phyloP scores from a whole-genome alignment of 2,888 invertebrate genomes.

The Tridacna crocea region DNA sequence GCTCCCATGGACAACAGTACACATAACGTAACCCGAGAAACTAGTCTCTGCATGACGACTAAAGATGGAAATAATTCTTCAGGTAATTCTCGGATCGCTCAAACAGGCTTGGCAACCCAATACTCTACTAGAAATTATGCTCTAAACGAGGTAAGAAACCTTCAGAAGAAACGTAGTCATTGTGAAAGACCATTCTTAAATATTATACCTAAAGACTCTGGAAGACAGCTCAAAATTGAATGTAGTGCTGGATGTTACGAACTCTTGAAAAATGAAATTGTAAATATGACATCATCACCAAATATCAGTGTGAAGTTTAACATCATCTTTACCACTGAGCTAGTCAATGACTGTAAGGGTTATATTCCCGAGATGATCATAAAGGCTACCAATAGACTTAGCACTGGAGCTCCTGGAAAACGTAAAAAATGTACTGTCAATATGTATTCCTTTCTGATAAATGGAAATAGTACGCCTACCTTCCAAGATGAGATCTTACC shows the following conservation, averaged over 20 bases:
- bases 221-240: not conserved
- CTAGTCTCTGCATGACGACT: no score
- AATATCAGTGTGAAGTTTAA: not conserved
- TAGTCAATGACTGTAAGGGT: not conserved
- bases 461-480: not conserved
- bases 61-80: no score
- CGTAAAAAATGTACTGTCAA: not conserved
- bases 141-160: not conserved
- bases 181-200: slow-evolving; percentile 5
- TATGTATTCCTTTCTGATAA: slow-evolving; percentile 5
- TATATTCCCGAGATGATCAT: slow-evolving; percentile 1
- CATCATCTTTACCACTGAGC: not conserved
- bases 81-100: no score
- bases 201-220: not conserved
- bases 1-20: no score
- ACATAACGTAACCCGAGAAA: no score
- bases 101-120: no score
- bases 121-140: not conserved
- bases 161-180: not conserved
- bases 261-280: not conserved
- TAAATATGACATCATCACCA: not conserved
- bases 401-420: not conserved
- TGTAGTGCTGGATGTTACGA: slow-evolving; percentile 7
- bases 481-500: no score
- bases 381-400: not conserved